A percentile compares a stretch with the other conserved stretches of the same genome.
Conservation (phyloP, 2,113 vertebrate species). For the Lasiurus borealis region DNA sequence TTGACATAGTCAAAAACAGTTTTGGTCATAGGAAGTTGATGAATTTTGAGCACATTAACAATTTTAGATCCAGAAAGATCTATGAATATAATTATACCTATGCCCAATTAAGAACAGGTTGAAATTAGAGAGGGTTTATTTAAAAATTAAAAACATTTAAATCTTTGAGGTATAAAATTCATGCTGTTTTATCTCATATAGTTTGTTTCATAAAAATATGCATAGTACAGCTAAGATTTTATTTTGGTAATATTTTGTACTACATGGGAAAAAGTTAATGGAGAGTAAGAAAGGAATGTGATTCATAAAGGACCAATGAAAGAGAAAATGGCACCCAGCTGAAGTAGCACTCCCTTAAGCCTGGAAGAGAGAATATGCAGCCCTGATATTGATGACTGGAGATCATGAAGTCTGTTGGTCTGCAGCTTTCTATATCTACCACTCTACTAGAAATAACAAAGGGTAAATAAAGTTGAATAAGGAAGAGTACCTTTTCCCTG, state of each 20-base stretch:
- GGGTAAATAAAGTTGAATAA: neutral
- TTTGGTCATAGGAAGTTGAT: neutral
- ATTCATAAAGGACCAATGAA: neutral
- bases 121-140: neutral
- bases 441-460: neutral
- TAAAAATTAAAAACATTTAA: neutral
- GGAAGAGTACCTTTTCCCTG: neutral
- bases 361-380: neutral
- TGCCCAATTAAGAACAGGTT: neutral
- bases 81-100: neutral
- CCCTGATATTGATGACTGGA: neutral
- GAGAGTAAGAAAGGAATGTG: neutral
- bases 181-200: neutral
- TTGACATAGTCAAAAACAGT: neutral
- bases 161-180: neutral
- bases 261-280: neutral
- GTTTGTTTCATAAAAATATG: neutral
- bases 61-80: neutral
- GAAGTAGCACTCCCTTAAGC: neutral
- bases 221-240: neutral
- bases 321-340: neutral
- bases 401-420: neutral
- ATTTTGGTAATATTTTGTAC: neutral
- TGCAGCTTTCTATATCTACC: neutral
- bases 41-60: neutral